Evolutionary conservation across 2,888 invertebrate species (phyloP), one percentile per base, ranked within the genome.

Genomic region (Harpalus rufipes): DNA sequence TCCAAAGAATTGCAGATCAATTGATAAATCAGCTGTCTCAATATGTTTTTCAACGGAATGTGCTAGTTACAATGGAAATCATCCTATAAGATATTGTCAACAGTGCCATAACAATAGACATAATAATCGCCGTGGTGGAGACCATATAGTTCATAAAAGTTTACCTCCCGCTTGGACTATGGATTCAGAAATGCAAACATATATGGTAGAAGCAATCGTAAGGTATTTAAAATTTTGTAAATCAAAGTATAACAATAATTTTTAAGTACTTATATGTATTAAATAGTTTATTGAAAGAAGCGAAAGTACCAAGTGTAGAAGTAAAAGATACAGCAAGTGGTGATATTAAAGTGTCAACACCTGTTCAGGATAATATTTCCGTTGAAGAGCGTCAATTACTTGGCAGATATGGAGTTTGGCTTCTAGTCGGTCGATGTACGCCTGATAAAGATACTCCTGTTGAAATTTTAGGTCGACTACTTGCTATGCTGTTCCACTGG

Each of bases 401-500:
- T 86, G 97, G 98, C 82, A 94, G 98, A 87, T 99, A 99, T 91
- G 99, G 99, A 0, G 97, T 99, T 82, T 99, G 99, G 98, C 92
- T 99, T 87, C 93, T 99, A 90, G 98, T 99, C 65, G 98, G 98
- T 10, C 94, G 99, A 86, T 99, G 97, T 89, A 95, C 96, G 12
- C 96, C 97, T 0, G 94, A 94, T 86, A 93, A 95, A 25, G 95
- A 95, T 88, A 95, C 96, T 0, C 95, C 96, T 0, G 93, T 94
- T 85, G 96, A 96, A 91, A 93, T 96, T 82, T 92, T 99, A 79
- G 99, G 99, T 7, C 93, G 99, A 86, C 93, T 99, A 88, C 93
- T 99, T 78, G 97, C 98, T 41, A 98, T 99, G 94, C 93, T 99
- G 86, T 99, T 99, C 92, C 98, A 99, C 91, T 99, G 99, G 99